phyloP scores from a whole-genome alignment of 2,113 vertebrate genomes.

The Furnarius figulus region DNA sequence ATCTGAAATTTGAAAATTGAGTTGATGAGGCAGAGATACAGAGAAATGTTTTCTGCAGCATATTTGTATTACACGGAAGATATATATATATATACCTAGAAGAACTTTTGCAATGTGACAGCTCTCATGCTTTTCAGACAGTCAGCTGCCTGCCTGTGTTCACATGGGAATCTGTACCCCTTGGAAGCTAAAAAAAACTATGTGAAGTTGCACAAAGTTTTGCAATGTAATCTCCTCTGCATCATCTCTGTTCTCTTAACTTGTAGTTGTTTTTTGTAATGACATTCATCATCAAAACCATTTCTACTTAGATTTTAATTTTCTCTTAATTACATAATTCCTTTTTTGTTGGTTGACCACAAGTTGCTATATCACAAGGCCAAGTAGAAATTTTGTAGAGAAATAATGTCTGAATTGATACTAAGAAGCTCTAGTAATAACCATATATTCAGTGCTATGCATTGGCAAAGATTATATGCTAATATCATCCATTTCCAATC shows the following conservation, averaged over 20 bases:
- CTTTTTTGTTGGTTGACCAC: background rate
- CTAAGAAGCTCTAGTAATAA: background rate
- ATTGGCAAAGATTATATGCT: conserved; percentile 15
- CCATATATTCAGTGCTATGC: background rate
- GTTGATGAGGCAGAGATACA: background rate
- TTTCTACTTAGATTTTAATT: background rate
- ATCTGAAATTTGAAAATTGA: conserved; percentile 5
- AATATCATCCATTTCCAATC: conserved; percentile 6
- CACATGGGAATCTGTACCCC: background rate
- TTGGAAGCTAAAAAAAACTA: background rate
- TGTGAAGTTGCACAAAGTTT: background rate
- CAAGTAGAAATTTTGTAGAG: background rate
- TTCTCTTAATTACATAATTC: background rate
- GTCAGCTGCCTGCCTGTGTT: background rate
- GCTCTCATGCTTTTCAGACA: background rate
- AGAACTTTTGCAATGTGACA: background rate
- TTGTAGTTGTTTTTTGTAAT: background rate
- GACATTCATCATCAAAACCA: background rate
- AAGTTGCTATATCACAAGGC: background rate
- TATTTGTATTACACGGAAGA: background rate
- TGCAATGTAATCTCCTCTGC: background rate
- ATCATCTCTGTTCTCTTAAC: background rate
- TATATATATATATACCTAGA: background rate
- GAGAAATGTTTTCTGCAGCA: background rate
- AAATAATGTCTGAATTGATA: background rate